Conservation (phyloP, 1,140 invertebrate species). For the Drusus annulatus region DNA sequence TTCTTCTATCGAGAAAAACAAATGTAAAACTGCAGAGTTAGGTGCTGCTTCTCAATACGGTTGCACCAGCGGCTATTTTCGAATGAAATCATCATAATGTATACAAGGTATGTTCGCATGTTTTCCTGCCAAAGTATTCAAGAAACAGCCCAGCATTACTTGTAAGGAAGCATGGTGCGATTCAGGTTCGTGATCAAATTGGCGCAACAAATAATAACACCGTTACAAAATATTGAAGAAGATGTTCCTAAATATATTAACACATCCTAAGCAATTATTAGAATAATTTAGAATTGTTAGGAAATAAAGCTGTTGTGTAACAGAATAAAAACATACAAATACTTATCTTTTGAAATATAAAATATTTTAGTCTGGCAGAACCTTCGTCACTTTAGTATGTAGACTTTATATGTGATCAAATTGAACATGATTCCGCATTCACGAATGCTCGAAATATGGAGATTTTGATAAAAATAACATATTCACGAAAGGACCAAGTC, state of each 20-base stretch:
- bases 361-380: neutral
- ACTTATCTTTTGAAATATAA: no score
- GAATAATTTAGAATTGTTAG: conserved; percentile 28
- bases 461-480: neutral
- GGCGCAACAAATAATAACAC: neutral
- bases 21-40: no score
- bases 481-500: neutral
- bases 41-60: no score
- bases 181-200: conserved; percentile 14
- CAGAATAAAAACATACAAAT: conserved; percentile 12
- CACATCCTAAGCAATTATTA: conserved; percentile 22
- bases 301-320: conserved; percentile 10
- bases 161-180: neutral
- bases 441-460: no score
- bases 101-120: no score
- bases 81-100: no score
- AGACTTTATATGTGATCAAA: no score
- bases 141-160: conserved; percentile 10
- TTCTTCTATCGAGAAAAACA: no score
- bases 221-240: conserved; percentile 9
- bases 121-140: neutral
- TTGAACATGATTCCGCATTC: no score
- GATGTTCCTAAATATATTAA: neutral
- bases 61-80: no score
- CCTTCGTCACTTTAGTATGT: neutral